Evolutionary conservation across 2,113 vertebrate species (phyloP), one percentile per base, ranked within the genome.

Genomic region (Phoenicopterus ruber): DNA sequence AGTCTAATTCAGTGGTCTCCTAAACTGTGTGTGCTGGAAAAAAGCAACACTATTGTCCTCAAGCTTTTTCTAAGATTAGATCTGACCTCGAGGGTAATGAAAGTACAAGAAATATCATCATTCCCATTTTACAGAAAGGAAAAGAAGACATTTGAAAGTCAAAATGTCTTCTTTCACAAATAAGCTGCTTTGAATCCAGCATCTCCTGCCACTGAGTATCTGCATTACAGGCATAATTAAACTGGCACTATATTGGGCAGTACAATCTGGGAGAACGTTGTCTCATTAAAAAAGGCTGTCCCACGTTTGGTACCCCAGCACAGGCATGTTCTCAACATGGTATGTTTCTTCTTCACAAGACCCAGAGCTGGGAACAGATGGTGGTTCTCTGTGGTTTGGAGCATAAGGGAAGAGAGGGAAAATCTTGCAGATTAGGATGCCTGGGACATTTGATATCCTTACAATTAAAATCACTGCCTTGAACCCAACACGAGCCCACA

Each of bases 381-480:
- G 38, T 82, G 24, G 31, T 13, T 90, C 66, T 88, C 46, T 26
- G 52, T 50, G 38, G 46, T 86, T 84, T 80, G 66, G 22, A 78
- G 26, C 15, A 17, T 38, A 88, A 44, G 8, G 24, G 21, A 74
- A 92, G 57, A 83, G 17, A 79, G 12, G 36, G 31, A 54, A 83
- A 77, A 76, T n/a, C 62, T 82, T 93, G 74, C 55, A 55, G 44
- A 77, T 57, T 71, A 52, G 42, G 47, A 62, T 78, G 59, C 21
- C 32, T 70, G 24, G 15, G 11, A 32, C 55, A 52, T 62, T 70
- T 83, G 79, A 79, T 61, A 86, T 77, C 59, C 36, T 71, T 58
- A 74, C 71, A 52, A 76, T 62, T 90, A 66, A 95, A 96, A 82
- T 85, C 50, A 65, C 25, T 85, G 67, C 82, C 70, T 74, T 79